Base-by-base conservation (phyloP, 2,888 invertebrate species). In the Leptogaster cylindrica region DNA sequence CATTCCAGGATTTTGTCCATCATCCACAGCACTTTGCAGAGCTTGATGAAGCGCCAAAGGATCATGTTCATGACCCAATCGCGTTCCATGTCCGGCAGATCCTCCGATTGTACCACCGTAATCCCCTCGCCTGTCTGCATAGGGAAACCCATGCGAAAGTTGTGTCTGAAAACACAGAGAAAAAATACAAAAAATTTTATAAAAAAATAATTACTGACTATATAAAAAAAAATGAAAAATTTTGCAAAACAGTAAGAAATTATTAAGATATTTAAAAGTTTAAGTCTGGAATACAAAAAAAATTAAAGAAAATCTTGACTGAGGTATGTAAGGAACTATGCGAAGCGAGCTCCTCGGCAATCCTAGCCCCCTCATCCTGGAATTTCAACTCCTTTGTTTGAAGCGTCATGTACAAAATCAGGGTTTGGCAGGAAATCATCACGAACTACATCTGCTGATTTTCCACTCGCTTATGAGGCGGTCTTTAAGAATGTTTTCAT, bases 21-120 rank as follows among this genome's bases (percentile, higher is more conserved):
- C 82, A 71, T 82, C 82, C 14, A 81, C 82, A 7, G 89, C 87
- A 75, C 89, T 88, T 72, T 90, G 90, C 66, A 93, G 83, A n/a
- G 91, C 91, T 78, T 91, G 90, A 77, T 93, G 93, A 61, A 93
- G 81, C 55, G 89, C 89, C 72, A 92, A 83, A 69, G 92, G 87
- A 75, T 89, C 88, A 74, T 92, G 92, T 69, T 87, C 87, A 65
- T 81, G 82, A 78, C 82, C 80, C 77, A 82, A 71, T 75, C 83
- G 73, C 28, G 79, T 77, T 69, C 80, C 79, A 66, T 79, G 81
- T 27, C 78, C 76, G 39, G 83, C 81, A 67, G 83, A 83, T 58
- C 87, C 85, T 1, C 85, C 84, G 76, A 86, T 85, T 75, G 86
- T 85, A 72, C 85, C 83, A 2, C 87, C 82, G 72, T 86, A 79